Base-by-base conservation (phyloP, 2,797 vertebrate species). In the Sebastes iracundus region DNA sequence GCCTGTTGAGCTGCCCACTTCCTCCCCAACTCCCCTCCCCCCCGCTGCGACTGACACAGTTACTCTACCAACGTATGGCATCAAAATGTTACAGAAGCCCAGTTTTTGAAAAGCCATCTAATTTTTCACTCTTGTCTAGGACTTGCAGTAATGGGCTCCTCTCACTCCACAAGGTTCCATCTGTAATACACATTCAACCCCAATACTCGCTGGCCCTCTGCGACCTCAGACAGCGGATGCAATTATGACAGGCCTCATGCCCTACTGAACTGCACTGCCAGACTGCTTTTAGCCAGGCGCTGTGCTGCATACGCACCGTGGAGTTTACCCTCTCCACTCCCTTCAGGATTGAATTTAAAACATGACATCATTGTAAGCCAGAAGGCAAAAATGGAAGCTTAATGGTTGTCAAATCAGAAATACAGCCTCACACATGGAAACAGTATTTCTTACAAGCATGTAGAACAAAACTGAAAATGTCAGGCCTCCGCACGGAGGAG, bases 211-310 rank as follows among this genome's bases (percentile, higher is more conserved):
- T 82, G 85, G 87, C 90, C 86, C 90, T 88, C 75, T 77, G 77
- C 30, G 82, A 94, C 94, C 95, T 88, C 87, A 89, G 85, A 92
- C 87, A 79, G 91, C 56, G 67, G 89, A 94, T 93, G 90, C 90
- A 93, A 92, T 94, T 93, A 95, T 91, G 77, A 86, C 89, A 77
- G 82, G 79, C 82, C 84, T 92, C 85, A 91, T 87, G 85, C 81
- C 74, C 65, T 52, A 69, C 84, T 91, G 87, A 81, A 69, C 85
- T 66, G 76, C 87, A 55, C 82, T 79, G 83, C 71, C 79, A 87
- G 73, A 79, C 80, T 82, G 83, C 83, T 83, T 91, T 91, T 86
- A 92, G 74, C 58, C 75, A 65, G 59, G 22, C 58, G 2, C 62
- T 88, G 77, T 35, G 76, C 83, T 74, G 79, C 66, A 75, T 27